These are phyloP conservation scores for Gerris lacustris DNA, from an alignment of 2,888 invertebrate genomes.

Conservation along the genomic window DNA sequence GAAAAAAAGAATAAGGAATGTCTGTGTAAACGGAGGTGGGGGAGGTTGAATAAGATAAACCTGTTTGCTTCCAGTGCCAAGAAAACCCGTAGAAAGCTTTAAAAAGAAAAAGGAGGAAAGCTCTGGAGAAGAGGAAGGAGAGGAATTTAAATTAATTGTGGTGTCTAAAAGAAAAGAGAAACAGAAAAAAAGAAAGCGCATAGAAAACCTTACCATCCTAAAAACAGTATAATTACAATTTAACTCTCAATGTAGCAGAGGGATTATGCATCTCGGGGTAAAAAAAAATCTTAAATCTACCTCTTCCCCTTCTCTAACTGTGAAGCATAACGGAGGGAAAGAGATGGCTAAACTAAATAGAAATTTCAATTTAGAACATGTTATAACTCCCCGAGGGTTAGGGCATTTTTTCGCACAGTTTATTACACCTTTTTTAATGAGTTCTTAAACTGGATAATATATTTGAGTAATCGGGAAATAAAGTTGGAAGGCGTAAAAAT, in stretches of 20 bases:
- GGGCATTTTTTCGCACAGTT: background rate
- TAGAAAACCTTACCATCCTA: too few relatives aligned
- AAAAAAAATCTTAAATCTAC: background rate
- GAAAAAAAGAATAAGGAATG: background rate
- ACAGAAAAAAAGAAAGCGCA: too few relatives aligned
- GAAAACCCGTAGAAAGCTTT: too few relatives aligned
- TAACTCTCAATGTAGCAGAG: background rate
- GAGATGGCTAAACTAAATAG: background rate
- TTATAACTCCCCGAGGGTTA: background rate
- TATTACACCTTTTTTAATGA: background rate
- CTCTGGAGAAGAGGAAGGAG: background rate
- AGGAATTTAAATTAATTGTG: slow-evolving; percentile 3
- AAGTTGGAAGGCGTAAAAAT: too few relatives aligned
- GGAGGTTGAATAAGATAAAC: background rate
- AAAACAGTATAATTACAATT: background rate
- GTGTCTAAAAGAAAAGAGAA: background rate
- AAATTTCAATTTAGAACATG: background rate
- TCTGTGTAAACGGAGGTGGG: background rate
- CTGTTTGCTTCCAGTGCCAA: background rate
- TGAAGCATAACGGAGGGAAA: too few relatives aligned
- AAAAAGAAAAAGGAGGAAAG: too few relatives aligned
- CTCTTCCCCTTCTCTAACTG: background rate
- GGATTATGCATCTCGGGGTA: background rate
- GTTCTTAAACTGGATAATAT: too few relatives aligned
- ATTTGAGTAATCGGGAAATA: too few relatives aligned